Base-by-base conservation (phyloP, 64 coral and sea anemone genomes). In the Trachythela sp. region DNA sequence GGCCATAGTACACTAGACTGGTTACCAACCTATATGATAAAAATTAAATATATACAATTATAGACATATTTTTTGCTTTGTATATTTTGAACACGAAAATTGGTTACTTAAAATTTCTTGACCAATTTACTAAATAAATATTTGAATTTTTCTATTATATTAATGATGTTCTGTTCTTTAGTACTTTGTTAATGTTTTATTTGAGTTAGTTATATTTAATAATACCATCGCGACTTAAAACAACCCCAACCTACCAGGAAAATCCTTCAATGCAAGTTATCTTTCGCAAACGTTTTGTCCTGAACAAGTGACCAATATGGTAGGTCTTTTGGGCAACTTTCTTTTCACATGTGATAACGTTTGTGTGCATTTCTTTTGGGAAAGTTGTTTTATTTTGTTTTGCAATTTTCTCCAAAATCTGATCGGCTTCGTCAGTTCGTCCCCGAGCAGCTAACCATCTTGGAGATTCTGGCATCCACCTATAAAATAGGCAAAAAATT, bases 251-350 rank as follows among this genome's bases (percentile, higher is more conserved):
- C 88, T 49, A 99, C 95, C 95, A 94, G 30, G 91, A 99, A 90
- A 91, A 99, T 2, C 88, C 89, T 50, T 99, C 93, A 24, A 99
- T 90, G 2, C 94, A 34, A 70, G 95, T 99, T 22, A 94, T 93
- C 84, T 84, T 99, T n/a, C 58, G 29, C 50, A 99, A 84, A 70
- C 91, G 94, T 67, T 52, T 85, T 13, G 93, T 98, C 68, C 95
- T 94, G 77, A 98, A 98, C 70, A 98, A 70, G 85, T 94, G 91
- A 91, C 95, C 94, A 14, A 97, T 54, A 84, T 97, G 91, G 56
- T 97, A 97, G 0, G 95, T 98, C 48, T 91, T 94, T 24, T 13
- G 86, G 52, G 87, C 67, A 36, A 89, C 76, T 8, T 92, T 84
- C 22, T 13, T 35, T 30, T 35, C 13, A 29, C 0, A 9, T 8